Evolutionary conservation across 2,888 invertebrate species (phyloP).

Genomic region (Dromius quadrimaculatus): DNA sequence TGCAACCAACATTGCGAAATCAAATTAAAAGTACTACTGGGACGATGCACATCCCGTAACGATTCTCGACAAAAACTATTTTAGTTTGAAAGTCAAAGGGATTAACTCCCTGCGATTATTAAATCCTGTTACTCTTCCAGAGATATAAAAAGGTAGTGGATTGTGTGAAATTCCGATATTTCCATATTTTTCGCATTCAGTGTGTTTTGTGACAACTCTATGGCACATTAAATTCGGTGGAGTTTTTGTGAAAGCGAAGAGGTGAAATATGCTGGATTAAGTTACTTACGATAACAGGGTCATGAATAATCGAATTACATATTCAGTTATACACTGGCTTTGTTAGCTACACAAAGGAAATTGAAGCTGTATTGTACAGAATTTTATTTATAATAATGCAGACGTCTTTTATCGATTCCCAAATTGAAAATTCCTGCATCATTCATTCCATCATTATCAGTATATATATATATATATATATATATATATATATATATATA

Average conservation of each 20-base stretch:
- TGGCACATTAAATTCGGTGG: conserved; percentile 36
- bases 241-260: conserved; percentile 34
- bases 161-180: conserved; percentile 58
- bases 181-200: conserved; percentile 59
- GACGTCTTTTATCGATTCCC: no score
- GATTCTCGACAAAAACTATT: not conserved
- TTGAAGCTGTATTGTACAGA: not conserved
- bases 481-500: no score
- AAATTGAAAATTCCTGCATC: no score
- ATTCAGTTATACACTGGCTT: conserved; percentile 19
- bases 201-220: conserved; percentile 33
- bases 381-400: conserved; percentile 7
- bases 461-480: no score
- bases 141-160: conserved; percentile 13
- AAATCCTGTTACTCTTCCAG: conserved; percentile 32
- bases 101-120: conserved; percentile 38
- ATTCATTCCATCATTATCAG: no score
- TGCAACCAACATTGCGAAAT: not conserved
- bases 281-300: conserved; percentile 7
- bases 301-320: conserved; percentile 20
- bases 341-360: not conserved
- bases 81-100: not conserved
- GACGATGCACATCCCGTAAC: conserved; percentile 5
- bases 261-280: conserved; percentile 34
- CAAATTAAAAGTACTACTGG: conserved; percentile 12